These are phyloP conservation scores for Trissolcus japonicus DNA, from an alignment of 2,888 invertebrate species.

Conservation along the genomic window DNA sequence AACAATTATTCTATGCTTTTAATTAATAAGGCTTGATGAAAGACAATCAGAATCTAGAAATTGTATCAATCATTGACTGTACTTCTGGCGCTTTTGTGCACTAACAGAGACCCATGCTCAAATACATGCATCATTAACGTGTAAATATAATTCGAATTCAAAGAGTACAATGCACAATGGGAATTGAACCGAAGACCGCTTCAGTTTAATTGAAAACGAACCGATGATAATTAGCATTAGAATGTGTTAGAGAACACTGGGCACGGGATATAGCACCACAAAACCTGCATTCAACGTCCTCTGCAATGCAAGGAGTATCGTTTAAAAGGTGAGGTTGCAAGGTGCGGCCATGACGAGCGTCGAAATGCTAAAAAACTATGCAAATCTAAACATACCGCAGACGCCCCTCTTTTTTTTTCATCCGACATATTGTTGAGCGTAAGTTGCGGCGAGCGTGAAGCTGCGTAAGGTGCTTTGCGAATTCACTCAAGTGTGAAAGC, in stretches of 20 bases:
- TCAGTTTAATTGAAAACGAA: slow-evolving; percentile 49
- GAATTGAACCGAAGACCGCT: slow-evolving; percentile 36
- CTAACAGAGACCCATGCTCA: slow-evolving; percentile 1
- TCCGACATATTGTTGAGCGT: slow-evolving; percentile 61
- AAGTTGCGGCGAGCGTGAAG: slow-evolving; percentile 60
- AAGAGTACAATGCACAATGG: slow-evolving; percentile 42
- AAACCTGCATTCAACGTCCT: slow-evolving; percentile 34
- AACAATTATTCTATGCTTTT: too few species aligned
- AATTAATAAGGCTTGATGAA: too few species aligned
- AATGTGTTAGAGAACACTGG: slow-evolving; percentile 48
- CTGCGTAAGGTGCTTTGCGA: slow-evolving; percentile 56
- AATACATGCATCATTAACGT: slow-evolving; percentile 31
- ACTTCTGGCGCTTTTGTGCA: too few species aligned
- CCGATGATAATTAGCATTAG: slow-evolving; percentile 54
- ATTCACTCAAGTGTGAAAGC: slow-evolving; percentile 60
- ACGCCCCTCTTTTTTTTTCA: slow-evolving; percentile 61
- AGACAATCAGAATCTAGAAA: slow-evolving; percentile 2
- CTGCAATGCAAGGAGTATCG: slow-evolving; percentile 44
- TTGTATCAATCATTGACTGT: slow-evolving; percentile 14
- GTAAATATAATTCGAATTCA: slow-evolving; percentile 31
- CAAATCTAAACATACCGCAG: slow-evolving; percentile 61
- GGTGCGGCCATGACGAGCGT: slow-evolving; percentile 62
- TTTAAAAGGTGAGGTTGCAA: slow-evolving; percentile 57
- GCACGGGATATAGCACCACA: slow-evolving; percentile 33
- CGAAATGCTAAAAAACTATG: slow-evolving; percentile 66